Percentiles rank a stretch among this genome's conserved stretches.
Conservation (phyloP, 2,797 vertebrate genomes). For the Danio choprae region DNA sequence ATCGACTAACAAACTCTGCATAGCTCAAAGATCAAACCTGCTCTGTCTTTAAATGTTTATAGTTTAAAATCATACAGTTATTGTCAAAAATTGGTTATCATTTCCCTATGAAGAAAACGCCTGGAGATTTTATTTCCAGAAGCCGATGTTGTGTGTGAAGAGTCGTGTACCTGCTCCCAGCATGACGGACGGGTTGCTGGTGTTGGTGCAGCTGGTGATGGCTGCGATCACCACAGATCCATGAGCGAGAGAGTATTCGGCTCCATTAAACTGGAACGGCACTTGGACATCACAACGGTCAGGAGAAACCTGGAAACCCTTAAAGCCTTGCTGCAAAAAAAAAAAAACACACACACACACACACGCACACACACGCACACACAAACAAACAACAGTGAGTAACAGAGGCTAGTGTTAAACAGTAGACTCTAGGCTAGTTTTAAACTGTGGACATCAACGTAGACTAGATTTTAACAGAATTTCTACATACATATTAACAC, state of each 20-base stretch:
- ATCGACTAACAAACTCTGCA: too few species aligned
- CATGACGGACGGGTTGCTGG: constrained; percentile 99
- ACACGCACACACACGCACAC: too few species aligned
- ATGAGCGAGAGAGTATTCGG: constrained; percentile 84
- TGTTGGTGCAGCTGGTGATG: constrained; percentile 99
- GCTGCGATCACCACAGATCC: constrained; percentile 97
- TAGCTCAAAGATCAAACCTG: too few species aligned
- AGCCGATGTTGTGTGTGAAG: not conserved
- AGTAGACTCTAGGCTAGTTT: too few species aligned
- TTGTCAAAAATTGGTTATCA: too few species aligned
- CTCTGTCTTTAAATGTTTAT: too few species aligned
- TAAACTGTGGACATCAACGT: too few species aligned
- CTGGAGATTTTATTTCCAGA: too few species aligned
- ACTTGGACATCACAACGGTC: constrained; percentile 72
- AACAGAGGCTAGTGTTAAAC: not conserved
- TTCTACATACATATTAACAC: not conserved
- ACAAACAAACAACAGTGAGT: not conserved
- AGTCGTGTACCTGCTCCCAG: constrained; percentile 87
- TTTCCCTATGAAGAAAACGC: too few species aligned
- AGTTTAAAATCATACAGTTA: too few species aligned
- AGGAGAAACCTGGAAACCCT: constrained; percentile 90
- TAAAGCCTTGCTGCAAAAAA: constrained; percentile 92
- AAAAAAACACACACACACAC: constrained; percentile 33
- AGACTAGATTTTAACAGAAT: too few species aligned
- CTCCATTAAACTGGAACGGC: constrained; percentile 82